Evolutionary conservation across 2,797 vertebrate genomes (phyloP).

Genomic region (Onychomys arenicola): DNA sequence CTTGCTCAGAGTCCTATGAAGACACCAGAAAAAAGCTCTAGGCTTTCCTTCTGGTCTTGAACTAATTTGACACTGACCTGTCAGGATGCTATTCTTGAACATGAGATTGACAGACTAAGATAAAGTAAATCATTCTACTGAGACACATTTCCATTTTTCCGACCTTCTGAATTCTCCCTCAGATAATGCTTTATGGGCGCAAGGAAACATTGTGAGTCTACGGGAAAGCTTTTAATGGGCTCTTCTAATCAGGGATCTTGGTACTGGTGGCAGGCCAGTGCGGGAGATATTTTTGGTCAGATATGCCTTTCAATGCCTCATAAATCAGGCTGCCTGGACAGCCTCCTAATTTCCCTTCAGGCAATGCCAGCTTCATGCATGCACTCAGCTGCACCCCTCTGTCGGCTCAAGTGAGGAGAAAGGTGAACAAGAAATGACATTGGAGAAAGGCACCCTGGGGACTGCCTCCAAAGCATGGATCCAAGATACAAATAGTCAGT

Average conservation of each 20-base stretch:
- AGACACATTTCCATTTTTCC: not conserved
- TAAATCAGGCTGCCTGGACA: constrained; percentile 64
- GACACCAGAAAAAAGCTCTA: not conserved
- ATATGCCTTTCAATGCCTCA: constrained; percentile 65
- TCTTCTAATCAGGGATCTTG: constrained; percentile 49
- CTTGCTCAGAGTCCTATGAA: not conserved
- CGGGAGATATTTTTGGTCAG: constrained; percentile 70
- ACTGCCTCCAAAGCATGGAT: not conserved
- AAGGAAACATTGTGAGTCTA: constrained; percentile 22
- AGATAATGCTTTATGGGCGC: constrained; percentile 6
- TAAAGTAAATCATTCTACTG: constrained; percentile 37
- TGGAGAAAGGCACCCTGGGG: not conserved
- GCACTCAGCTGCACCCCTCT: not conserved
- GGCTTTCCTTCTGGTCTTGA: not conserved
- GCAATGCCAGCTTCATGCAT: not conserved
- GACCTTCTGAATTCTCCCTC: constrained; percentile 15
- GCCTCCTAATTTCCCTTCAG: constrained; percentile 60
- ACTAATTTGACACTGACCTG: not conserved
- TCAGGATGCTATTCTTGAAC: constrained; percentile 38
- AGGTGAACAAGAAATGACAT: not conserved
- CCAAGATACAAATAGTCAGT: not conserved
- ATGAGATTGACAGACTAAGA: constrained; percentile 44
- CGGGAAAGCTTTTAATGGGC: constrained; percentile 61
- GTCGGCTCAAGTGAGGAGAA: constrained; percentile 28
- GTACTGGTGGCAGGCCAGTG: constrained; percentile 18